Evolutionary conservation across 2,113 vertebrate species (phyloP).

Genomic region (Colius striatus): DNA sequence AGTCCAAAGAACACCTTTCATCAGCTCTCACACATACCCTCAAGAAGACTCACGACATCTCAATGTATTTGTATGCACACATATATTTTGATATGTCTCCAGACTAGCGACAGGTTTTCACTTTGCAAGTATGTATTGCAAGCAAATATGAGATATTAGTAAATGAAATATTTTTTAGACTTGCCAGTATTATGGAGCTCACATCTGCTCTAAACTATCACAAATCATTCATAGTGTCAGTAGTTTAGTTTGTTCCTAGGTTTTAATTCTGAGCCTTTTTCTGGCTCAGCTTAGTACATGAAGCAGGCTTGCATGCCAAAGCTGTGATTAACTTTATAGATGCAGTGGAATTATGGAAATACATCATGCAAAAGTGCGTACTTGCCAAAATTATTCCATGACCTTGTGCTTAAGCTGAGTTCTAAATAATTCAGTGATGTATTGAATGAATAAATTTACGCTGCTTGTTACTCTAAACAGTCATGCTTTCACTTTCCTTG

Average conservation of each 20-base stretch:
- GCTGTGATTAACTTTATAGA: constrained; percentile 81
- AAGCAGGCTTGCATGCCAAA: constrained; percentile 70
- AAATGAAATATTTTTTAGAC: constrained; percentile 36
- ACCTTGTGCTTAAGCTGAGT: constrained; percentile 81
- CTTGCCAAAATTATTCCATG: constrained; percentile 83
- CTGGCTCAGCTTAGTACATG: constrained; percentile 55
- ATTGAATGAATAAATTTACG: constrained; percentile 85
- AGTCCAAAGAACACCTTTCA: neutral
- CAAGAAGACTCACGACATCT: neutral
- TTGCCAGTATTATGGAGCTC: neutral
- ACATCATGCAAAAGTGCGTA: constrained; percentile 74
- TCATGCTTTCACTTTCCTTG: constrained; percentile 81
- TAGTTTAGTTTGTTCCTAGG: constrained; percentile 46
- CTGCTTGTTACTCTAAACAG: constrained; percentile 83
- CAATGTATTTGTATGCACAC: neutral
- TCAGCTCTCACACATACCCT: neutral
- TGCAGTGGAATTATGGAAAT: constrained; percentile 83
- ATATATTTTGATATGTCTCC: neutral
- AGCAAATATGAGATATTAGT: neutral
- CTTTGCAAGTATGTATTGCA: neutral
- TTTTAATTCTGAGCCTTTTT: constrained; percentile 69
- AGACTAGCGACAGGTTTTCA: neutral
- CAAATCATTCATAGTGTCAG: constrained; percentile 41
- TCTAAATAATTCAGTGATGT: constrained; percentile 87
- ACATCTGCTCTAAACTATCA: constrained; percentile 12